Evolutionary conservation across 1,140 invertebrate genomes (phyloP).

Genomic region (Cherax destructor): DNA sequence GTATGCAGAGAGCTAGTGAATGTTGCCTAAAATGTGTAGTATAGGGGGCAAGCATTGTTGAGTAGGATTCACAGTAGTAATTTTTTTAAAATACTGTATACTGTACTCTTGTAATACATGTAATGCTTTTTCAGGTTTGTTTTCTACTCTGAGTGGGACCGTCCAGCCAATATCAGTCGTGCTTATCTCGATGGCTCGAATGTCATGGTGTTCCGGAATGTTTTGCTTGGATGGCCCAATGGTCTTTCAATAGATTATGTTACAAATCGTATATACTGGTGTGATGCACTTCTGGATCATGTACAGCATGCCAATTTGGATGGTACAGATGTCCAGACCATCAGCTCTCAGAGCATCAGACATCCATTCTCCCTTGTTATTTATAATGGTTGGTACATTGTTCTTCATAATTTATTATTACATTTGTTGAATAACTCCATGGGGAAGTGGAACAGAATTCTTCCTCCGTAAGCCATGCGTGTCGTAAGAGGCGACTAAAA

Average conservation of each 20-base stretch:
- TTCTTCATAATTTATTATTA: background rate
- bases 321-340: constrained; percentile 93
- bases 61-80: no score
- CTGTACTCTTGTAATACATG: background rate
- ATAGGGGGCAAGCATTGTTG: no score
- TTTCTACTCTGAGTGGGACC: constrained; percentile 97
- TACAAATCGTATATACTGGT: constrained; percentile 93
- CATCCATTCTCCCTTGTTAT: constrained; percentile 98
- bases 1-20: no score
- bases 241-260: constrained; percentile 94
- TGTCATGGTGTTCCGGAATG: constrained; percentile 91
- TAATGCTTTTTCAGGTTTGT: constrained; percentile 79
- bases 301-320: constrained; percentile 97
- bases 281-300: constrained; percentile 95
- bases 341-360: constrained; percentile 90
- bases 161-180: constrained; percentile 95
- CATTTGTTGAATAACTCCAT: background rate
- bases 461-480: no score
- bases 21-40: no score
- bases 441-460: no score
- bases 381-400: constrained; percentile 79
- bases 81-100: no score
- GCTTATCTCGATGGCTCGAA: constrained; percentile 92
- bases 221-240: constrained; percentile 97
- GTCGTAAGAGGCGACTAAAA: no score